Percentiles rank a stretch among this genome's conserved stretches.
These are phyloP conservation scores for Coenonympha glycerion DNA, from an alignment of 2,888 invertebrate genomes.

Conservation along the genomic window DNA sequence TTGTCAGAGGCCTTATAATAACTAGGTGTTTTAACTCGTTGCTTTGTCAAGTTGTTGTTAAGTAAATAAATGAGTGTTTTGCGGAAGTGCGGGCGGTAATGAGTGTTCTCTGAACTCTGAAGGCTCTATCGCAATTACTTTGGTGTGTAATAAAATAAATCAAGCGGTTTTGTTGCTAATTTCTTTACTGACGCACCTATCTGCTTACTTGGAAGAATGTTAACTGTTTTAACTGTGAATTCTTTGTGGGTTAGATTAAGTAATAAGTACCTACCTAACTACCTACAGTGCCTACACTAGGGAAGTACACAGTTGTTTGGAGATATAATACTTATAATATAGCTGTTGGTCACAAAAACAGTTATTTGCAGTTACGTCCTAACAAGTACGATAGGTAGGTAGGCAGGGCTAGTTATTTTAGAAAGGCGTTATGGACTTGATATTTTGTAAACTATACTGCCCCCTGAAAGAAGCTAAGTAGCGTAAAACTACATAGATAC, in stretches of 20 bases:
- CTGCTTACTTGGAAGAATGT: not conserved
- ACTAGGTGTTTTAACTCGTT: slow-evolving; percentile 30
- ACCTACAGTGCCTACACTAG: too few species aligned
- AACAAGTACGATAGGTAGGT: too few species aligned
- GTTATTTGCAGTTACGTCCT: too few species aligned
- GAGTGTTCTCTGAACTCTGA: slow-evolving; percentile 27
- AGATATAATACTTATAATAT: too few species aligned
- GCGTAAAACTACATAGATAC: too few species aligned
- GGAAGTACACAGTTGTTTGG: too few species aligned
- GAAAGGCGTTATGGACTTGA: too few species aligned
- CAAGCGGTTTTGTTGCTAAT: slow-evolving; percentile 21
- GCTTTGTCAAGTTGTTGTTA: slow-evolving; percentile 33
- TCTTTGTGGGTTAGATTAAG: not conserved
- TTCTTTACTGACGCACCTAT: slow-evolving; percentile 4
- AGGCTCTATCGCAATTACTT: slow-evolving; percentile 26
- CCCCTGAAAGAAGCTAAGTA: too few species aligned
- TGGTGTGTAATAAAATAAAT: slow-evolving; percentile 23
- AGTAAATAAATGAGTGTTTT: slow-evolving; percentile 25
- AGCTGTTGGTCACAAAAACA: too few species aligned
- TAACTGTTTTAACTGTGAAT: slow-evolving; percentile 3
- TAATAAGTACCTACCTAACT: not conserved
- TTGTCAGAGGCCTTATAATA: slow-evolving; percentile 23
- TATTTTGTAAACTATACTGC: too few species aligned
- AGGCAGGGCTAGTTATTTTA: too few species aligned
- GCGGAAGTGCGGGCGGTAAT: slow-evolving; percentile 27